phyloP scores from a whole-genome alignment of 1,140 invertebrate genomes.

The Asbolus verrucosus region DNA sequence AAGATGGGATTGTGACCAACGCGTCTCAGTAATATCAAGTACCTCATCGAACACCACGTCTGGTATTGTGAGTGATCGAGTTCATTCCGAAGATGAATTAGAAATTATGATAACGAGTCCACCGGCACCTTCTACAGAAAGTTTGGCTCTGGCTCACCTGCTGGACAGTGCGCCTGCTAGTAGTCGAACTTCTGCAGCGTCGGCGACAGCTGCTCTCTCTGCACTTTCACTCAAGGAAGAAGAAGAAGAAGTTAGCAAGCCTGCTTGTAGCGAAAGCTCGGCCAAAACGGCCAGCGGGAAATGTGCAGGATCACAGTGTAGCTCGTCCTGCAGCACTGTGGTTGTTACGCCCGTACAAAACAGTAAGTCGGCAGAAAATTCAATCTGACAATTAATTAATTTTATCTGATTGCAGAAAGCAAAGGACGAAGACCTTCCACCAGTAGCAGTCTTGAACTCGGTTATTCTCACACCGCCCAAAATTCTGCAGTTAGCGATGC shows the following conservation, averaged over 20 bases:
- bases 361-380: conserved; percentile 56
- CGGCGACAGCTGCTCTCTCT: conserved; percentile 60
- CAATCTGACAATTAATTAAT: too few species aligned
- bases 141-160: conserved; percentile 77
- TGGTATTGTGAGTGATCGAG: conserved; percentile 93
- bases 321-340: conserved; percentile 84
- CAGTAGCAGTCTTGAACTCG: conserved; percentile 81
- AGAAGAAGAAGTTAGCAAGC: conserved; percentile 54
- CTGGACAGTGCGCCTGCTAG: conserved; percentile 72
- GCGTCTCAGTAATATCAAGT: conserved; percentile 91
- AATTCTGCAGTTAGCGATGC: conserved; percentile 80
- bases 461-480: conserved; percentile 85
- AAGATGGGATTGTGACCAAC: conserved; percentile 74
- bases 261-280: conserved; percentile 61
- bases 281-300: conserved; percentile 61
- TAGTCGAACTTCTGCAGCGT: conserved; percentile 68
- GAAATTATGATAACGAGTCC: conserved; percentile 86
- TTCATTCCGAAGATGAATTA: conserved; percentile 92
- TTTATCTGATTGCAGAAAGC: conserved; percentile 65
- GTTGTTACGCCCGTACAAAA: conserved; percentile 75
- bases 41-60: conserved; percentile 95
- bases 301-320: conserved; percentile 79
- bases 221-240: conserved; percentile 63
- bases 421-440: conserved; percentile 74
- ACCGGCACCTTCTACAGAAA: conserved; percentile 79